Conservation (phyloP, 2,888 invertebrate genomes). For the Cremastinae sp. region DNA sequence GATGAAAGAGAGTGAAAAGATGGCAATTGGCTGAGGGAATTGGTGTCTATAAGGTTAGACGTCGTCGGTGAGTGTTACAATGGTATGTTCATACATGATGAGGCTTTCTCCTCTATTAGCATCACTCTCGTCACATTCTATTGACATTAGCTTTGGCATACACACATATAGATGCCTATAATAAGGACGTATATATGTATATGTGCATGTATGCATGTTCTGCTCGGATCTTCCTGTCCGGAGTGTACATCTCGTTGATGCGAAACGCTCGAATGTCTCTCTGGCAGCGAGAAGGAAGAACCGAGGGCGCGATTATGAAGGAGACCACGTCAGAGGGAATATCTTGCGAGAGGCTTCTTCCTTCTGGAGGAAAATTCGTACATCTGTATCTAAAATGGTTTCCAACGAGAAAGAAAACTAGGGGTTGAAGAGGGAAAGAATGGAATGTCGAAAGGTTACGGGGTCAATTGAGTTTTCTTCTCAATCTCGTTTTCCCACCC, state of each 20-base stretch:
- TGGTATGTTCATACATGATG: slow-evolving; percentile 26
- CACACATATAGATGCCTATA: too few relatives aligned
- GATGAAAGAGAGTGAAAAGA: background rate
- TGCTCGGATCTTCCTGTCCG: background rate
- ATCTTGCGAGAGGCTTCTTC: slow-evolving; percentile 20
- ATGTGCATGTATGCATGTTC: background rate
- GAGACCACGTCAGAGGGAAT: slow-evolving; percentile 28
- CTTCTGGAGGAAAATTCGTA: background rate
- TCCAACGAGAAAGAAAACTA: slow-evolving; percentile 5
- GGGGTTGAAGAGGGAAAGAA: slow-evolving; percentile 21
- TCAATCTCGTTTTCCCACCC: slow-evolving; percentile 24
- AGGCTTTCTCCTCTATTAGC: slow-evolving; percentile 42
- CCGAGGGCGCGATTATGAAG: background rate
- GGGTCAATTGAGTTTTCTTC: slow-evolving; percentile 56
- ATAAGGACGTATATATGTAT: too few relatives aligned
- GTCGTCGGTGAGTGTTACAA: slow-evolving; percentile 2
- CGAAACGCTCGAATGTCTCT: slow-evolving; percentile 9
- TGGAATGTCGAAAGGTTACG: slow-evolving; percentile 52
- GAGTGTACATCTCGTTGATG: slow-evolving; percentile 27
- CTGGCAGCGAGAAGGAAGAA: slow-evolving; percentile 5
- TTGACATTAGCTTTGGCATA: background rate
- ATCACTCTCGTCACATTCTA: slow-evolving; percentile 35
- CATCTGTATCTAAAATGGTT: slow-evolving; percentile 1
- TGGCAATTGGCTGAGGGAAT: too few relatives aligned
- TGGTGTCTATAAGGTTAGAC: background rate